Conservation (phyloP, 2,888 invertebrate genomes). For the Deroplatys truncata region DNA sequence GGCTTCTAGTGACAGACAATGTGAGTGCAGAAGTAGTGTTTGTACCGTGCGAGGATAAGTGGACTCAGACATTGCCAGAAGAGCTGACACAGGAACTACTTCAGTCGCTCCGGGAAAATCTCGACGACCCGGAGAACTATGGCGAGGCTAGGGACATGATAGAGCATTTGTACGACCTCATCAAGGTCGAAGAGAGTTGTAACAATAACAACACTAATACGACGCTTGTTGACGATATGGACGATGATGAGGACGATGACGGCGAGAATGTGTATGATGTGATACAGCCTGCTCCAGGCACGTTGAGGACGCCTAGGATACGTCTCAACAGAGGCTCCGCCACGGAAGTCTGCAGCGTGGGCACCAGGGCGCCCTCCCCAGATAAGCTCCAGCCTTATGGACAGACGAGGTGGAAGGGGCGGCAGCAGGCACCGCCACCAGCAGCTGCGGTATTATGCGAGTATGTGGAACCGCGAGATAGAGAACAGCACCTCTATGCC, state of each 20-base stretch:
- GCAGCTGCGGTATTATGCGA: slow-evolving; percentile 40
- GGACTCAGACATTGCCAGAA: slow-evolving; percentile 68
- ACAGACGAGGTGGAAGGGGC: slow-evolving; percentile 37
- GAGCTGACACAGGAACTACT: slow-evolving; percentile 70
- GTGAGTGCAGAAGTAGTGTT: slow-evolving; percentile 39
- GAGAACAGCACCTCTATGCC: slow-evolving; percentile 53
- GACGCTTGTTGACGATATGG: slow-evolving; percentile 41
- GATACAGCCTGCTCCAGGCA: slow-evolving; percentile 33
- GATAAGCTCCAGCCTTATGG: slow-evolving; percentile 53
- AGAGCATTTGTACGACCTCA: slow-evolving; percentile 69
- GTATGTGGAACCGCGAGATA: slow-evolving; percentile 48
- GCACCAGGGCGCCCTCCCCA: slow-evolving; percentile 56
- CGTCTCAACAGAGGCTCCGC: slow-evolving; percentile 25
- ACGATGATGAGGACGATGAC: slow-evolving; percentile 44
- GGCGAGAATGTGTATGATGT: slow-evolving; percentile 57
- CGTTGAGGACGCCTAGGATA: neutral
- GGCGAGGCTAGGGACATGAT: slow-evolving; percentile 73
- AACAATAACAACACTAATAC: slow-evolving; percentile 48
- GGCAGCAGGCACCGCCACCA: neutral
- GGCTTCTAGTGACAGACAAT: slow-evolving; percentile 23
- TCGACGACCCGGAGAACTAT: slow-evolving; percentile 69
- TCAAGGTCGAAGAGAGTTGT: slow-evolving; percentile 65
- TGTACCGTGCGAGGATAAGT: slow-evolving; percentile 54
- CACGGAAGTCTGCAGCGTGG: slow-evolving; percentile 45
- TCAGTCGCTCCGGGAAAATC: slow-evolving; percentile 60